Evolutionary conservation across 2,797 vertebrate species (phyloP), one percentile per base, ranked within the genome.

Genomic region (Periophthalmus magnuspinnatus): DNA sequence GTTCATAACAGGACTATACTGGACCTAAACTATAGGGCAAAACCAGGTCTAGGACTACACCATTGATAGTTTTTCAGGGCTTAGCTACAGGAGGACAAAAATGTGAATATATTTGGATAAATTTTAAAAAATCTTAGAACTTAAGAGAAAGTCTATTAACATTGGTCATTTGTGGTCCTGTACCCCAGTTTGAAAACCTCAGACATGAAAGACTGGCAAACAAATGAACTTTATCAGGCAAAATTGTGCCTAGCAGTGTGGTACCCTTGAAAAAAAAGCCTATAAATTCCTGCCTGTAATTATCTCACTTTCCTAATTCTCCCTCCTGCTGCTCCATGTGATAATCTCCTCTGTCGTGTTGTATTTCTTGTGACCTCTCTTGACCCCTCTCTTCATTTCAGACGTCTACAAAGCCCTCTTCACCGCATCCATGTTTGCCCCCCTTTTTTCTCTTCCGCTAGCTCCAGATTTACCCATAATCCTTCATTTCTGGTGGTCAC

Each of bases 401-500:
- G 52, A 48, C 66, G 5, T 47, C 66, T 24, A 2, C 32, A 41
- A 64, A 74, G 69, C 71, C 64, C 34, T 76, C 77, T 67, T 71
- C 41, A 56, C 55, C 57, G 33, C 57, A n/a, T 65, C 62, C 50
- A 71, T 68, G 68, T 77, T 84, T 81, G 77, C 74, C 65, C 54
- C 65, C 59, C 24, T 16, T 55, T 17, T 19, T 60, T n/a, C 73
- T 75, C 71, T 63, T 47, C 61, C 33, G 66, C 38, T 6, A 71
- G 76, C 76, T 77, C 82, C 84, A 85, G 83, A 88, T 91, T 90
- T 92, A 91, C 78, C 77, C 60, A 5, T 90, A 89, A 91, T 93
- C 88, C 84, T 74, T 85, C 83, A 85, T 90, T 90, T 85, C 81
- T 89, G 84, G 76, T 83, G 58, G 62, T 81, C 78, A 76, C 90